Evolutionary conservation across 2,888 invertebrate species (phyloP).

Genomic region (Mesoligia furuncula): DNA sequence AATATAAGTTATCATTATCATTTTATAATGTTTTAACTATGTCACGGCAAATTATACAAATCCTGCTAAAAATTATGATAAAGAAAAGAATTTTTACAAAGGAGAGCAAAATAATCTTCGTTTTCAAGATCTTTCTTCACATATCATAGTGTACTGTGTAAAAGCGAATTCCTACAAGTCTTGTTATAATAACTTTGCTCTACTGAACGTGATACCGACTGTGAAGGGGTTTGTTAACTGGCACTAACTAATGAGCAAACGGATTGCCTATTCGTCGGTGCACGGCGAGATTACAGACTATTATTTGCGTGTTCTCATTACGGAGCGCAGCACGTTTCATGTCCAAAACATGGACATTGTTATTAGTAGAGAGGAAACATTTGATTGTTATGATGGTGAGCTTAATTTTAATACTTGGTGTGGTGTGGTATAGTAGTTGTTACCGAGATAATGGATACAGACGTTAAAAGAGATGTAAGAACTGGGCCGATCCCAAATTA

Average conservation of each 20-base stretch:
- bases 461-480: background rate
- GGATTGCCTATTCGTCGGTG: constrained; percentile 16
- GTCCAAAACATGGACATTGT: constrained; percentile 10
- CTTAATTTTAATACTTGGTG: background rate
- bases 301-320: constrained; percentile 33
- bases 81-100: background rate
- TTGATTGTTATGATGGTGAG: background rate
- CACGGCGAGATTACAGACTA: constrained; percentile 30
- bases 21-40: background rate
- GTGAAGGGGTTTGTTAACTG: background rate
- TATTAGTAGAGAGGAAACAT: background rate
- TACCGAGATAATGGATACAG: background rate
- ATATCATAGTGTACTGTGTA: background rate
- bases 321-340: constrained; percentile 1
- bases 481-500: background rate
- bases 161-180: constrained; percentile 7
- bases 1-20: background rate
- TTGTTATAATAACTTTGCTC: constrained; percentile 5
- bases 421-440: background rate
- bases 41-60: background rate
- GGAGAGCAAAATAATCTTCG: background rate
- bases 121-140: background rate
- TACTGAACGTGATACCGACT: background rate
- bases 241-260: constrained; percentile 41
- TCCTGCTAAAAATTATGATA: background rate